These are phyloP conservation scores for Heteromormyrus szaboi DNA, from an alignment of 2,797 vertebrate species.

Conservation along the genomic window DNA sequence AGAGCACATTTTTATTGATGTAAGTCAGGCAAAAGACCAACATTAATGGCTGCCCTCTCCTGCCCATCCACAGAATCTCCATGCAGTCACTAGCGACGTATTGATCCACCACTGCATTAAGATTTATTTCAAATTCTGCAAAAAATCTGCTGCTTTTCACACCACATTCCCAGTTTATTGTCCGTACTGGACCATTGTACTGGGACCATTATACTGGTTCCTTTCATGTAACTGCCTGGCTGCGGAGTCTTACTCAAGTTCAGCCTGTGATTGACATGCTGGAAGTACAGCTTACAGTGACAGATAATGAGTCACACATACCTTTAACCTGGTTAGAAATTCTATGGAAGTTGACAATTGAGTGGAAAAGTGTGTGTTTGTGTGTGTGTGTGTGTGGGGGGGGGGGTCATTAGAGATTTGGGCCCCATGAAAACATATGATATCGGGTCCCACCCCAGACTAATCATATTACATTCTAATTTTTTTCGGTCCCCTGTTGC, in stretches of 20 bases:
- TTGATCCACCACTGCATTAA: not conserved
- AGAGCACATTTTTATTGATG: conserved; percentile 1
- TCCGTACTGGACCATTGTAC: not conserved
- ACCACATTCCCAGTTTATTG: not conserved
- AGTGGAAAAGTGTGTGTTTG: not conserved
- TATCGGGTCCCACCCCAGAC: not conserved
- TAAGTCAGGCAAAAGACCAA: conserved; percentile 28
- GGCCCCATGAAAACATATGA: not conserved
- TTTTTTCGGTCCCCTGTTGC: not conserved
- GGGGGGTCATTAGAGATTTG: not conserved
- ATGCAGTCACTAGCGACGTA: not conserved
- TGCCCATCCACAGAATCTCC: not conserved
- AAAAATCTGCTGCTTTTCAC: not conserved
- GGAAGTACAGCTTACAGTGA: conserved; percentile 5
- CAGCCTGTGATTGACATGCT: not conserved
- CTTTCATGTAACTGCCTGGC: not conserved
- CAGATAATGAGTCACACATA: conserved; percentile 7
- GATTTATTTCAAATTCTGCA: not conserved
- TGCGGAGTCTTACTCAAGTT: not conserved
- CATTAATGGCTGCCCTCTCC: not conserved
- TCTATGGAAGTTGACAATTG: not conserved
- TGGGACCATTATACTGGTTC: not conserved
- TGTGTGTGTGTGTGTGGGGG: no score
- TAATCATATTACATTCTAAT: not conserved
- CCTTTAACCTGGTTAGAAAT: conserved; percentile 7